Evolutionary conservation across 2,113 vertebrate species (phyloP).

Genomic region (Limnothrissa miodon): DNA sequence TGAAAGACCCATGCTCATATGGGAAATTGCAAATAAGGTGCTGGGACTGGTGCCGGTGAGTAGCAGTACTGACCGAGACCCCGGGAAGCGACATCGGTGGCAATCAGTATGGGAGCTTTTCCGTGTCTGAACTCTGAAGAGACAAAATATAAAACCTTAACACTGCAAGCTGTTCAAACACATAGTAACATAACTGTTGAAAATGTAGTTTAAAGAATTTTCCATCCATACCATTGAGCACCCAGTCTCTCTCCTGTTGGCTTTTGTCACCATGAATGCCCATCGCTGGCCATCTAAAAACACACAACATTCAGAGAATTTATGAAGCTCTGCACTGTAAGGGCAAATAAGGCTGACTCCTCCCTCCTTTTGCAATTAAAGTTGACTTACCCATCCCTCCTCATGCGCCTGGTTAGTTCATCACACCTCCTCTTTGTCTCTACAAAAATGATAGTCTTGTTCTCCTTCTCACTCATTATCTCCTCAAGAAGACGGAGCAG

Average conservation of each 20-base stretch:
- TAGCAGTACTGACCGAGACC: conserved; percentile 93
- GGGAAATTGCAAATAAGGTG: background rate
- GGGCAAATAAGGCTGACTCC: too few species aligned
- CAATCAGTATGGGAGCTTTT: conserved; percentile 98
- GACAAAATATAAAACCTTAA: too few species aligned
- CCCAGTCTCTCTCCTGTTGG: conserved; percentile 98
- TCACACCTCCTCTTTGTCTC: conserved; percentile 97
- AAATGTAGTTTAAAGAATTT: too few species aligned
- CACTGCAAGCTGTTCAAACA: too few species aligned
- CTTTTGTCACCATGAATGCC: conserved; percentile 99
- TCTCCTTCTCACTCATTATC: conserved; percentile 99
- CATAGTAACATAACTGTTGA: too few species aligned
- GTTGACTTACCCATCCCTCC: conserved; percentile 87
- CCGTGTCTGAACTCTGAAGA: conserved; percentile 93
- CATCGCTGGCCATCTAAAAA: conserved; percentile 90
- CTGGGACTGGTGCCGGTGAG: background rate
- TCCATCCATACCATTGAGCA: conserved; percentile 86
- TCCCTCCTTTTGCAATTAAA: background rate
- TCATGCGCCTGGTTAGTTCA: conserved; percentile 96
- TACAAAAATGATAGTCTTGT: conserved; percentile 98
- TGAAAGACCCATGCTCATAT: background rate
- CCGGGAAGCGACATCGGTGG: conserved; percentile 96
- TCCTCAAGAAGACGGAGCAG: conserved; percentile 95
- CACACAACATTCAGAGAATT: background rate
- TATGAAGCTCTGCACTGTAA: background rate